Base-by-base conservation (phyloP, 2,888 invertebrate genomes). In the Seira musarum region DNA sequence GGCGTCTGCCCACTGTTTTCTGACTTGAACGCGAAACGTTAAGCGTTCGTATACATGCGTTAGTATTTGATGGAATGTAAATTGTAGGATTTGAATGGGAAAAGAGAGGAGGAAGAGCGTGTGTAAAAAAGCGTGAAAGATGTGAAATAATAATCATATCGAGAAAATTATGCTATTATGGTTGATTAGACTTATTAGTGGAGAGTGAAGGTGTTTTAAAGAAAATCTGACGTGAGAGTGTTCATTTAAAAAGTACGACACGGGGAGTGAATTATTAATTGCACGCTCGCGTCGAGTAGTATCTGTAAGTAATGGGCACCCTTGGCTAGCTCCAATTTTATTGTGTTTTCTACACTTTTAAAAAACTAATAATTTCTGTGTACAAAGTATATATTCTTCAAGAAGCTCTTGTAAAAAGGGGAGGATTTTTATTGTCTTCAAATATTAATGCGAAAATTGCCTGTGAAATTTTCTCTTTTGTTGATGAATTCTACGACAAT, bases 401-500 rank as follows among this genome's bases (percentile, higher is more conserved):
- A n/a, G n/a, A n/a, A n/a, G n/a, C n/a, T n/a, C n/a, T n/a, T n/a
- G n/a, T n/a, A n/a, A n/a, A n/a, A n/a, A n/a, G n/a, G n/a, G n/a
- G n/a, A n/a, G n/a, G n/a, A n/a, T 40, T 40, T 40, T 40, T 40
- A 40, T 40, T 40, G 40, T 40, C 6, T n/a, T n/a, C n/a, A n/a
- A n/a, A 40, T 8, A 13, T 40, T 40, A 13, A 40, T 8, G 40
- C n/a, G 13, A 40, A 40, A 40, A 40, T 40, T 40, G 40, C 6
- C 40, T 79, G 72, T 71, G 78, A 79, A 72, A 13, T 79, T 79
- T 79, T 79, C 78, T 53, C 72, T 79, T 66, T 72, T 22, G 40
- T 15, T 66, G 30, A 66, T 15, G 17, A 22, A 40, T 40, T 40
- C n/a, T n/a, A 40, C 13, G 40, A 40, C 40, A 13, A 71, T 63